Percentiles rank a stretch among this genome's conserved stretches.
phyloP scores from a whole-genome alignment of 2,797 vertebrate species.

The Bovichtus diacanthus region DNA sequence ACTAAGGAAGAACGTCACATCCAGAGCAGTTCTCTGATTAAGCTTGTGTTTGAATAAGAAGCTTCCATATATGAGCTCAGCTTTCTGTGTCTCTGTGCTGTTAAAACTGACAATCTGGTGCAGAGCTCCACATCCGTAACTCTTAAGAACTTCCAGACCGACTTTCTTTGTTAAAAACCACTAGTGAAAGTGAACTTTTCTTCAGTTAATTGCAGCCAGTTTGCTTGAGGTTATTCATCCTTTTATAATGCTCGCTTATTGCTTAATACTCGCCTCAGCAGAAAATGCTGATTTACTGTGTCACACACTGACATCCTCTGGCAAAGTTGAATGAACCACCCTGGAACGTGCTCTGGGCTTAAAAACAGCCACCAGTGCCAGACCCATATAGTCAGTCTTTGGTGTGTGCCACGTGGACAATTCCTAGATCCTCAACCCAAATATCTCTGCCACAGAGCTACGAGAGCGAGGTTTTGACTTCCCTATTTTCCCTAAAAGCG shows the following conservation, averaged over 20 bases:
- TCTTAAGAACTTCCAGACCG: constrained; percentile 13
- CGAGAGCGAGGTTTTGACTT: constrained; percentile 66
- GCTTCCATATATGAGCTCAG: constrained; percentile 16
- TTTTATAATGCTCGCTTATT: constrained; percentile 50
- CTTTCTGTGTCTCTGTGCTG: constrained; percentile 47
- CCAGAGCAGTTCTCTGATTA: constrained; percentile 31
- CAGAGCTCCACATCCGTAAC: constrained; percentile 28
- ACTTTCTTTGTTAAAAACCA: neutral
- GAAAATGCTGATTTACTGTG: constrained; percentile 74
- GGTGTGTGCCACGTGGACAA: constrained; percentile 74
- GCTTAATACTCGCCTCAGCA: constrained; percentile 68
- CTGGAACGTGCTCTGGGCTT: constrained; percentile 70
- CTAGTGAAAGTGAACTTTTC: constrained; percentile 16
- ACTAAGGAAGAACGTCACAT: constrained; percentile 52
- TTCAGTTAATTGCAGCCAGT: constrained; percentile 20
- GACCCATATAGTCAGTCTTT: constrained; percentile 66
- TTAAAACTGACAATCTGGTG: constrained; percentile 58
- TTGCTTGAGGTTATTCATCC: constrained; percentile 36
- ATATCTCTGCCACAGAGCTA: constrained; percentile 74
- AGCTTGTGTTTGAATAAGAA: constrained; percentile 56
- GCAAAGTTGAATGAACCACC: constrained; percentile 63
- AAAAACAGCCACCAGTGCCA: constrained; percentile 57
- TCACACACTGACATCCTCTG: constrained; percentile 80
- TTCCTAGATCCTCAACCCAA: constrained; percentile 75
- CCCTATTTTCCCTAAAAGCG: constrained; percentile 71